Evolutionary conservation across 92 coral and sea anemone species (phyloP), one percentile per base, ranked within the genome.

Genomic region (Epizoanthus scotinus): DNA sequence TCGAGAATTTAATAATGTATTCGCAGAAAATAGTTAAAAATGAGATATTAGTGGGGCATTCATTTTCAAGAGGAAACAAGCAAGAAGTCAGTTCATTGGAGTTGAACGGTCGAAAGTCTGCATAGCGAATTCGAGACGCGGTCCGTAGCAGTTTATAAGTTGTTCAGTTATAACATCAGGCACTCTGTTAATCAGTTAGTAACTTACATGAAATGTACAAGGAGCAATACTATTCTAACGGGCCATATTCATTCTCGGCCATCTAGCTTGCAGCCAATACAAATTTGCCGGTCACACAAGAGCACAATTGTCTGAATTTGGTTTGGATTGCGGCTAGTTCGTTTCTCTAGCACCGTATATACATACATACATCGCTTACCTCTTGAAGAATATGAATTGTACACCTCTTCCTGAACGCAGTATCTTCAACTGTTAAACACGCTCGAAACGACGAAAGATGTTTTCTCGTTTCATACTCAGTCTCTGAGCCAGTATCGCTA

Each of bases 291-390:
- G 68, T 75, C 81, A 38, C 56, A 58, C 42, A 54, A 36, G 19
- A 36, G 81, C 36, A 70, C 59, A n/a, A 73, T 54, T 75, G 81
- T 75, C 81, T 59, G 69, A 57, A 20, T 27, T 27, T 20, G 42
- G 25, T 36, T 2, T 10, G 27, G 55, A 52, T 5, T 9, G 57
- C 12, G 52, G 52, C 52, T 22, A 57, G 15, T 24, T 75, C 12
- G 21, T 40, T 15, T 13, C 19, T 18, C 5, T 8, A 18, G 59
- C 13, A 38, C 24, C 18, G 64, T 55, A n/a, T 17, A 28, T n/a
- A n/a, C n/a, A 29, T 29, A 27, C 26, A 5, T 12, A 26, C 0
- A 12, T 54, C 5, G 5, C 81, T 22, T 60, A 75, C 81, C 81
- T 75, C 52, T 34, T 4, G 26, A 13, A 15, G 2, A 58, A 22